Percentiles rank a stretch among this genome's conserved stretches.
Conservation (phyloP, 2,797 vertebrate genomes). For the Zalophus californianus region DNA sequence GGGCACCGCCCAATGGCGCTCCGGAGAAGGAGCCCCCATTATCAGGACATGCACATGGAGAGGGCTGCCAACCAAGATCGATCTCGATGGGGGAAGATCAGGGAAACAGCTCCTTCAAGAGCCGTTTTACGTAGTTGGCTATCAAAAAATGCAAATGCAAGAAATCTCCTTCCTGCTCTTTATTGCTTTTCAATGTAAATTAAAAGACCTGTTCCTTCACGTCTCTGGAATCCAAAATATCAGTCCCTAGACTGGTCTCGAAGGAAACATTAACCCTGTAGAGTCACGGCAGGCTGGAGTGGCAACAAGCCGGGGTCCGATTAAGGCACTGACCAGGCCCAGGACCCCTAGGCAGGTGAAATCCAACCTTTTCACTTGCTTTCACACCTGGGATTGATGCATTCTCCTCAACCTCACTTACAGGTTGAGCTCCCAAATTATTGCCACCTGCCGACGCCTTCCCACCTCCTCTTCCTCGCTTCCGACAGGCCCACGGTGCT, state of each 20-base stretch:
- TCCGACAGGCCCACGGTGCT: background rate
- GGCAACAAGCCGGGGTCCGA: rapidly evolving
- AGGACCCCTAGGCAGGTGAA: background rate
- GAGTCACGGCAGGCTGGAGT: background rate
- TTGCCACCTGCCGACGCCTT: constrained; percentile 57
- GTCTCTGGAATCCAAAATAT: constrained; percentile 38
- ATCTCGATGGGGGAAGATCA: no score
- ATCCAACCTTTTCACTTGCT: background rate
- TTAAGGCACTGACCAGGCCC: background rate
- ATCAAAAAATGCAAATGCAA: constrained; percentile 23
- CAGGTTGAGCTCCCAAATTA: background rate
- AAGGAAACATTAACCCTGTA: constrained; percentile 20
- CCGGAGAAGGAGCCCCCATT: background rate
- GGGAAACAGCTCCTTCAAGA: background rate
- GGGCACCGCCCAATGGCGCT: background rate
- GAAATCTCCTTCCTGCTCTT: constrained; percentile 59
- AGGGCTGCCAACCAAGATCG: background rate
- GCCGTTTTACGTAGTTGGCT: background rate
- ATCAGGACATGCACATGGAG: background rate
- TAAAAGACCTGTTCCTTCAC: constrained; percentile 43
- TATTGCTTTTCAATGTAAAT: constrained; percentile 73
- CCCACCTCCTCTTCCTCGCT: background rate
- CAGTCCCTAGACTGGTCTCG: background rate
- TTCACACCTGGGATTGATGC: background rate
- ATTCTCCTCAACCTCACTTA: background rate